Percentiles rank a stretch among this genome's conserved stretches.
These are phyloP conservation scores for Coracopsis vasa DNA, from an alignment of 2,113 vertebrate genomes.

Conservation along the genomic window DNA sequence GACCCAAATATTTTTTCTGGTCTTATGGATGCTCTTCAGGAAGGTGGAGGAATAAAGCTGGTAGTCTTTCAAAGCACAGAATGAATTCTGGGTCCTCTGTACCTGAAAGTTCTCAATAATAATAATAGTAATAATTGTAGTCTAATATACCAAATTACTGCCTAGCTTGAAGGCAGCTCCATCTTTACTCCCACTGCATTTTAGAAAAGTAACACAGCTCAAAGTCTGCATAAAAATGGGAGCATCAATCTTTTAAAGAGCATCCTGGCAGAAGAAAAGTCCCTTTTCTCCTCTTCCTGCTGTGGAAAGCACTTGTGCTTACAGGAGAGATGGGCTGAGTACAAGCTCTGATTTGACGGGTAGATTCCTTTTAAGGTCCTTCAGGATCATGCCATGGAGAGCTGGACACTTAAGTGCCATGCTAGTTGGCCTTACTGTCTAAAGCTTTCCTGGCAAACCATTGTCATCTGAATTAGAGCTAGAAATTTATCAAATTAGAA, in stretches of 20 bases:
- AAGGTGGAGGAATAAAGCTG: background rate
- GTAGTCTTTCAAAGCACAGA: background rate
- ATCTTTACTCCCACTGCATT: background rate
- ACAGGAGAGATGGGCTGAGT: no score
- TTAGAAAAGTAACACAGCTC: background rate
- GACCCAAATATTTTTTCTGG: background rate
- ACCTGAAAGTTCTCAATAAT: background rate
- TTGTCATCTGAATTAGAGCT: background rate
- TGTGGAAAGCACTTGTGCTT: background rate
- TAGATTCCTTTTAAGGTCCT: background rate
- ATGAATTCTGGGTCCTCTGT: background rate
- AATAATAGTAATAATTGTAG: background rate
- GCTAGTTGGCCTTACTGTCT: background rate
- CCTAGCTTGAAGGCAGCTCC: background rate
- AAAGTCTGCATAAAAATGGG: background rate
- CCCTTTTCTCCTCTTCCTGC: background rate
- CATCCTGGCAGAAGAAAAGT: background rate
- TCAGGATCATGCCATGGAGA: fast-evolving
- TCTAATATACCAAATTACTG: background rate
- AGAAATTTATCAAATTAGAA: background rate
- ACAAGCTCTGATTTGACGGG: background rate
- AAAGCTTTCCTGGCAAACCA: background rate
- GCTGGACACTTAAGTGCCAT: no score
- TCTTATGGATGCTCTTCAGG: background rate
- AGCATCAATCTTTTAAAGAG: background rate